Evolutionary conservation across 2,113 vertebrate genomes (phyloP).

Genomic region (Muntiacus muntjak): DNA sequence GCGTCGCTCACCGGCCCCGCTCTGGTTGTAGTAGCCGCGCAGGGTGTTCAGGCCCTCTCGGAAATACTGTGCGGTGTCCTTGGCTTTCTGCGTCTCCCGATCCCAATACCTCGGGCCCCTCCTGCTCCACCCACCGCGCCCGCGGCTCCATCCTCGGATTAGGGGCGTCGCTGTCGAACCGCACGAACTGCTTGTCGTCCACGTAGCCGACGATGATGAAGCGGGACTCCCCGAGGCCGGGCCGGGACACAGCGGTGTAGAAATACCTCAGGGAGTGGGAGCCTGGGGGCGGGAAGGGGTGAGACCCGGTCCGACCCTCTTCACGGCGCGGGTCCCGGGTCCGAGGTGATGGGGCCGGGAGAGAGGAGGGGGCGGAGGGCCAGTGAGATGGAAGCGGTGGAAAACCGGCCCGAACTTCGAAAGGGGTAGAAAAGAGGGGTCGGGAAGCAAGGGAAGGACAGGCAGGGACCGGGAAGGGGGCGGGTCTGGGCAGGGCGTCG

Average conservation of each 20-base stretch:
- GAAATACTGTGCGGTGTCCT: accelerated
- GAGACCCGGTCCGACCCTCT: neutral
- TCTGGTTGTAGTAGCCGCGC: slow-evolving; percentile 21
- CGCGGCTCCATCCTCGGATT: neutral
- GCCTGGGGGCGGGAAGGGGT: neutral
- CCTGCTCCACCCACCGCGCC: neutral
- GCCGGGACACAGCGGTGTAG: neutral
- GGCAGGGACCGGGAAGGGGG: neutral
- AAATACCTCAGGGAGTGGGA: slow-evolving; percentile 41
- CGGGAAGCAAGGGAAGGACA: too few relatives aligned
- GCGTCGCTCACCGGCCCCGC: neutral
- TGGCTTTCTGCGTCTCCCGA: accelerated
- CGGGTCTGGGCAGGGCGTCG: too few relatives aligned
- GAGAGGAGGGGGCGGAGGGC: accelerated
- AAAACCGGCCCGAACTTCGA: accelerated
- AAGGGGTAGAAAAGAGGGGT: too few relatives aligned
- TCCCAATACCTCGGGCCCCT: neutral
- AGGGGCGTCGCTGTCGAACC: neutral
- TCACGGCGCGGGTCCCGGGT: too few relatives aligned
- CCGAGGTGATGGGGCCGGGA: accelerated
- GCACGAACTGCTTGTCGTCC: neutral
- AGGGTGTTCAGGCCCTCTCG: neutral
- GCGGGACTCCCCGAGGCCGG: neutral
- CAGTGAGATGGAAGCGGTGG: neutral
- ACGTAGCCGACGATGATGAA: neutral